A percentile compares a stretch with the other conserved stretches of the same genome.
These are phyloP conservation scores for Epinotia demarniana DNA, from an alignment of 2,888 invertebrate genomes.

Conservation along the genomic window DNA sequence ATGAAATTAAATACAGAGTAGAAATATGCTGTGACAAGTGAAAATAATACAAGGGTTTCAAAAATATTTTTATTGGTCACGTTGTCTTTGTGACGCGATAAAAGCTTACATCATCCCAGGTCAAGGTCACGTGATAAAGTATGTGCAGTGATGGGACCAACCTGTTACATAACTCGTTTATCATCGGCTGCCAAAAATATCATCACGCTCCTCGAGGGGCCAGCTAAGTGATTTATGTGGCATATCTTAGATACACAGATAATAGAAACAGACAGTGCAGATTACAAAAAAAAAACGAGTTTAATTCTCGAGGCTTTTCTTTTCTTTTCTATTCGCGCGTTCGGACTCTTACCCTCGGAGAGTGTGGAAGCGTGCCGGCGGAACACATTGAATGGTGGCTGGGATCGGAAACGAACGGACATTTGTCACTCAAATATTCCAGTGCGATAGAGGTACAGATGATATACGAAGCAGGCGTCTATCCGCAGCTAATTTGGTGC, in stretches of 20 bases:
- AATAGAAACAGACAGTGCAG: not conserved
- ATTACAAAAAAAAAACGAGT: not conserved
- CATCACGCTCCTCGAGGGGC: constrained; percentile 48
- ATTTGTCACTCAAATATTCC: no score
- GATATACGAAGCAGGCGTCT: no score
- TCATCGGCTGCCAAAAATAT: constrained; percentile 57
- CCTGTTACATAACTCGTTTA: constrained; percentile 51
- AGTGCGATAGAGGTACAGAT: no score
- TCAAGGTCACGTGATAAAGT: constrained; percentile 2
- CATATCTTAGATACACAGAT: constrained; percentile 31
- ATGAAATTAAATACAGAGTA: no score
- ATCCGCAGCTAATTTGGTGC: no score
- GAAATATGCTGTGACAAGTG: no score
- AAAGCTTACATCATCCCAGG: not conserved
- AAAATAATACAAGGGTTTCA: not conserved
- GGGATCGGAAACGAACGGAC: no score
- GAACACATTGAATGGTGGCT: no score
- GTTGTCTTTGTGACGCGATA: no score
- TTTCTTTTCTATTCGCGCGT: not conserved
- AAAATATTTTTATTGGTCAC: no score
- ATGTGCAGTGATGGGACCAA: constrained; percentile 43
- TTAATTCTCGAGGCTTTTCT: not conserved
- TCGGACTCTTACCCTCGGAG: no score
- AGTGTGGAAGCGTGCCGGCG: no score
- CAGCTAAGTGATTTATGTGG: constrained; percentile 43